These are phyloP conservation scores for Phthorimaea operculella DNA, from an alignment of 1,140 invertebrate genomes.

Conservation along the genomic window DNA sequence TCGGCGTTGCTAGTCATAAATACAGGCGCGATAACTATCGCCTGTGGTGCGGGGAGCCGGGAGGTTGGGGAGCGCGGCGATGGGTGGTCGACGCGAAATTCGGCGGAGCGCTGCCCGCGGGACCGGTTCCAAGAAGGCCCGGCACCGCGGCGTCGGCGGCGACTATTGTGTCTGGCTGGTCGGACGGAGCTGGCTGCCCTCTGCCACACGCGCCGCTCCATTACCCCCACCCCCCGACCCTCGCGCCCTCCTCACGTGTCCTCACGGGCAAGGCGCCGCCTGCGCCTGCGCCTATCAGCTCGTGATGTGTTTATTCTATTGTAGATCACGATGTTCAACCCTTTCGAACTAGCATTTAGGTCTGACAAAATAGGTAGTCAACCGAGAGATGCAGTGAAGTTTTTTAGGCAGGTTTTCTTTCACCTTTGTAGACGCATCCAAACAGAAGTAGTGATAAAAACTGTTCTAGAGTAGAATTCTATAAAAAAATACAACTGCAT, in stretches of 20 bases:
- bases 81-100: slow-evolving; percentile 61
- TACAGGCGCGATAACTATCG: slow-evolving; percentile 55
- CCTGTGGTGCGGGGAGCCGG: slow-evolving; percentile 10
- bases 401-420: too few relatives aligned
- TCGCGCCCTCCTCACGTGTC: slow-evolving; percentile 8
- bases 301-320: slow-evolving; percentile 3
- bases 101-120: slow-evolving; percentile 48
- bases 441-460: too few relatives aligned
- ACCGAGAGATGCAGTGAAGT: too few relatives aligned
- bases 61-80: slow-evolving; percentile 20
- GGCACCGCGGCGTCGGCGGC: slow-evolving; percentile 31
- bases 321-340: slow-evolving; percentile 1
- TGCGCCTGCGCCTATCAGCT: background rate
- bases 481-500: too few relatives aligned
- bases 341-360: too few relatives aligned
- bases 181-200: slow-evolving; percentile 29
- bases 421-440: too few relatives aligned
- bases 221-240: slow-evolving; percentile 35
- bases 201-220: slow-evolving; percentile 43
- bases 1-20: slow-evolving; percentile 54
- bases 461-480: too few relatives aligned
- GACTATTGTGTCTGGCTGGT: slow-evolving; percentile 39
- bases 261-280: slow-evolving; percentile 3
- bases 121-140: slow-evolving; percentile 56
- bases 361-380: background rate